These are phyloP conservation scores for Otolemur crassicaudatus DNA, from an alignment of 2,797 vertebrate genomes.

Conservation along the genomic window DNA sequence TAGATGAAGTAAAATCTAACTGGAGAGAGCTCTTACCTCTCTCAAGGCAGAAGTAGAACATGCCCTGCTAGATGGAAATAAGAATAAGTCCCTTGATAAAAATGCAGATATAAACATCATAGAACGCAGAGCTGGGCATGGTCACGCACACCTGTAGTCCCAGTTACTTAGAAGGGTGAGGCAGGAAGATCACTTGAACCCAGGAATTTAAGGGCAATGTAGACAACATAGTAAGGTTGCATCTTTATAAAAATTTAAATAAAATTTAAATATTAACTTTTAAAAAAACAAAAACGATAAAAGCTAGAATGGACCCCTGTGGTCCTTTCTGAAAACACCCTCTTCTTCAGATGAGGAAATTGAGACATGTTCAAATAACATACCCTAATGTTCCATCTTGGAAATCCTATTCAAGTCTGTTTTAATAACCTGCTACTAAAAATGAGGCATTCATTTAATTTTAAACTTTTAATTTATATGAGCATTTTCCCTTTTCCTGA, in stretches of 20 bases:
- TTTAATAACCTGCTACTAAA: slow-evolving; percentile 25
- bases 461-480: background rate
- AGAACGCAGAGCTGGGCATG: background rate
- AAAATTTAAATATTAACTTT: background rate
- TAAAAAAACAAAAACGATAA: background rate
- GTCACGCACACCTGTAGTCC: background rate
- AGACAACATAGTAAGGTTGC: background rate
- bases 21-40: background rate
- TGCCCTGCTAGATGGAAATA: background rate
- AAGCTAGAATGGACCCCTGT: background rate
- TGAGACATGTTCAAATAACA: background rate
- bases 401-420: slow-evolving; percentile 17
- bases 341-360: background rate
- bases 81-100: background rate
- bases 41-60: background rate
- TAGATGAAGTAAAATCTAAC: background rate
- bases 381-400: background rate
- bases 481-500: background rate
- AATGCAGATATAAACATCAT: background rate
- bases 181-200: background rate
- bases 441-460: slow-evolving; percentile 8
- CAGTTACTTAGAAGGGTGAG: background rate
- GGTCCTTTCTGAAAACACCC: background rate
- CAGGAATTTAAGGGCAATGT: background rate
- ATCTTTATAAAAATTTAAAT: background rate